Evolutionary conservation across 2,113 vertebrate species (phyloP), one percentile per base, ranked within the genome.

Genomic region (Pachycephala philippinensis): DNA sequence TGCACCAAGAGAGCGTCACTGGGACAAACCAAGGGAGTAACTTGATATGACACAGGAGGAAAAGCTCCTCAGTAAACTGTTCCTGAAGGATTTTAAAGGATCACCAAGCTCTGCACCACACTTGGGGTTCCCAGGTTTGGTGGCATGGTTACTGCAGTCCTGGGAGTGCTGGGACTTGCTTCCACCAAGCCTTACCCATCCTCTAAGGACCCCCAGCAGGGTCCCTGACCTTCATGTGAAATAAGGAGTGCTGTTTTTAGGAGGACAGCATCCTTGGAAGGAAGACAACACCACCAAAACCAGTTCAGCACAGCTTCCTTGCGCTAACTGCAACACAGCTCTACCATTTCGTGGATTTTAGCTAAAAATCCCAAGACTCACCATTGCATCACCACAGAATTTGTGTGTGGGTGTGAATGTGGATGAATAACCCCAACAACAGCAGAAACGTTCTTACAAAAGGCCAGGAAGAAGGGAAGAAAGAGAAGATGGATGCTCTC

Each of bases 1-100:
- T 4, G 13, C 63, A 42, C 5, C 0, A 23, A 27, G 63, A 53
- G 4, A 77, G 54, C 13, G 4, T 1, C 9, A 19, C 16, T 1
- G 49, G 47, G 15, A 60, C 50, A 84, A 76, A 65, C 7, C 68
- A 47, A 39, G 27, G 5, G 17, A 16, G 1, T 4, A 27, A 37
- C 64, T n/a, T 9, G 22, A 31, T 27, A 8, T 3, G 30, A 39
- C 33, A 12, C 2, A 35, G 13, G 3, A 28, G 0, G 0, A 74
- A 60, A 53, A 72, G 63, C 54, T 89, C 65, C 74, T 12, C 39
- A 42, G 21, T 7, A 4, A 89, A 40, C 23, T 45, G 10, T 5
- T 93, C 31, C 83, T 87, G 83, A 37, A 18, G 53, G 64, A 33
- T 66, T 77, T 63, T 39, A 19, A 54, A 61, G 64, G 23, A 79